Conservation (phyloP, 2,797 vertebrate species). For the Syndactyla subalaris region DNA sequence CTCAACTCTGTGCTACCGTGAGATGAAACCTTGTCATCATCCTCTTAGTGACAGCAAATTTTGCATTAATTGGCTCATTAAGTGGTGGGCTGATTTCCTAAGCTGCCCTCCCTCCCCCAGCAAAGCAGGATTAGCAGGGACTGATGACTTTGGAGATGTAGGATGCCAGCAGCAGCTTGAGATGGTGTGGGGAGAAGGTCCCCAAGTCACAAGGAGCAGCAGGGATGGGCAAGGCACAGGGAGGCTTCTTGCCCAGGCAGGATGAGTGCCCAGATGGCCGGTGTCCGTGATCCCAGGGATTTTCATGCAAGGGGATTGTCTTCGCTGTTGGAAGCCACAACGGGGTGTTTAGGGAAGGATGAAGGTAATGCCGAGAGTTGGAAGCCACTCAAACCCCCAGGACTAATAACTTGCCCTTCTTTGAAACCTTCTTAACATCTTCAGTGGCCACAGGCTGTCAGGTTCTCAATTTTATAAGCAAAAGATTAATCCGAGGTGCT, state of each 20-base stretch:
- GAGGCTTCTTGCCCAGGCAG: not conserved
- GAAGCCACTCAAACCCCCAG: not conserved
- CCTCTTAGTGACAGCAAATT: slow-evolving; percentile 32
- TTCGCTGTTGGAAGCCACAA: not conserved
- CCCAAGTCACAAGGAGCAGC: accelerated
- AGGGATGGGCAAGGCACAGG: accelerated
- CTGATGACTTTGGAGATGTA: accelerated
- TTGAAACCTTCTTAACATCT: not conserved
- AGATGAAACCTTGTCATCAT: slow-evolving; percentile 44
- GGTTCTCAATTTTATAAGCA: not conserved
- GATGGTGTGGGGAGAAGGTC: not conserved
- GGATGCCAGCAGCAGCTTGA: not conserved
- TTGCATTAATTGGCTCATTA: slow-evolving; percentile 12
- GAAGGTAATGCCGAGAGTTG: slow-evolving; percentile 21
- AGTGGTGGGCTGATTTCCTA: not conserved
- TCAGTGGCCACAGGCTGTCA: not conserved
- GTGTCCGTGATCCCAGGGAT: not conserved
- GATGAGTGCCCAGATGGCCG: not conserved
- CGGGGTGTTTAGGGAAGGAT: not conserved
- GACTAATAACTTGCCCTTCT: not conserved
- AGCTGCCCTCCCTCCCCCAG: not conserved
- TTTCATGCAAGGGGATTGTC: not conserved
- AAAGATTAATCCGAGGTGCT: not conserved
- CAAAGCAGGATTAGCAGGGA: not conserved
- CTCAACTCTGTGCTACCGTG: not conserved